Evolutionary conservation across 2,113 vertebrate species (phyloP).

Genomic region (Prionailurus viverrinus): DNA sequence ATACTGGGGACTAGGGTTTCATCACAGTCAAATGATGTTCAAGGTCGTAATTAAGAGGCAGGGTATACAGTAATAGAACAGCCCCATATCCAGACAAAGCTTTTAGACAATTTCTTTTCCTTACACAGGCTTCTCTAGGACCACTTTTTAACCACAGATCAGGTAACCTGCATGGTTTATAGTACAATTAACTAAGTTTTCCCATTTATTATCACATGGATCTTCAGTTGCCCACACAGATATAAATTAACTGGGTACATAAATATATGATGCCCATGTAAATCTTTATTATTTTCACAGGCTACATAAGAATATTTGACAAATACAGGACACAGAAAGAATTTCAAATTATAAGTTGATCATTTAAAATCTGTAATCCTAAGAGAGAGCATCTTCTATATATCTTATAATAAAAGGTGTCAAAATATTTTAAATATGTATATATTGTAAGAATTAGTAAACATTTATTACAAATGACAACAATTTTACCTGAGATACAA

Average conservation of each 20-base stretch:
- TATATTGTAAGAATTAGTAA: not conserved
- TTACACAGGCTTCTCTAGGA: slow-evolving; percentile 6
- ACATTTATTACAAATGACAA: not conserved
- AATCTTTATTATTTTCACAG: slow-evolving; percentile 38
- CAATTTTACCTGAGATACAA: not conserved
- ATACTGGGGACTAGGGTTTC: not conserved
- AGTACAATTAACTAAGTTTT: slow-evolving; percentile 54
- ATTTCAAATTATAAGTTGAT: not conserved
- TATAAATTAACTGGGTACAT: not conserved
- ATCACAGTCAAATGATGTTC: not conserved
- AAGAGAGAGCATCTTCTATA: not conserved
- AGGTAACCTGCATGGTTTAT: slow-evolving; percentile 1
- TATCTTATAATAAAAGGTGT: not conserved
- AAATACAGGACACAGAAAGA: slow-evolving; percentile 39
- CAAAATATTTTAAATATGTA: slow-evolving; percentile 15
- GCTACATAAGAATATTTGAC: not conserved
- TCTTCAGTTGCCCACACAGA: not conserved
- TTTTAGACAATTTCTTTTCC: slow-evolving; percentile 25
- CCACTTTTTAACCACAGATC: slow-evolving; percentile 26
- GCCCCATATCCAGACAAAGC: not conserved
- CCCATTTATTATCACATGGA: not conserved
- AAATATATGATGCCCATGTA: not conserved
- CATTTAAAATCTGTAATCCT: slow-evolving; percentile 23
- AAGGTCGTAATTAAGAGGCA: not conserved
- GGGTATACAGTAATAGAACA: not conserved